Percentiles rank a stretch among this genome's conserved stretches.
Evolutionary conservation across 2,888 invertebrate species (phyloP).

Genomic region (Macrosoma leucophasiata): DNA sequence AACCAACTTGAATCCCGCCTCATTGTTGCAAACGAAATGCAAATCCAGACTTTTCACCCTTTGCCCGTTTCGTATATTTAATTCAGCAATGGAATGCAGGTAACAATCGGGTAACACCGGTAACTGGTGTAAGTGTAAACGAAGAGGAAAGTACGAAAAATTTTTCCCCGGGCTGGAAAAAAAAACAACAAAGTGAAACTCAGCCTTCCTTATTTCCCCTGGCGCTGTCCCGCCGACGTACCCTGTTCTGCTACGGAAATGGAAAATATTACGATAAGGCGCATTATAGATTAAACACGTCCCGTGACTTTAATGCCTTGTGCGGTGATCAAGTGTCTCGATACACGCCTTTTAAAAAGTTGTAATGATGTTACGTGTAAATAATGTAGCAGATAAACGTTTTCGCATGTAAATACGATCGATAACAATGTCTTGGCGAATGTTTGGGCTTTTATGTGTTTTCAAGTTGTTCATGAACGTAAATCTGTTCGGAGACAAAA

Average conservation of each 20-base stretch:
- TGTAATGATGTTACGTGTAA: conserved; percentile 48
- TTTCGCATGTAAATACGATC: too few relatives aligned
- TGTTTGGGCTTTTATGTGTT: too few relatives aligned
- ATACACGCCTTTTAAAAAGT: conserved; percentile 48
- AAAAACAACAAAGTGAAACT: conserved; percentile 72
- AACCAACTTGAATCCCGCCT: conserved; percentile 46
- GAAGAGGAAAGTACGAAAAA: conserved; percentile 67
- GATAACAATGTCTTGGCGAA: too few relatives aligned
- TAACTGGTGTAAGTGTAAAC: conserved; percentile 72
- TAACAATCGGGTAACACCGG: conserved; percentile 64
- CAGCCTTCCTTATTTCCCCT: conserved; percentile 74
- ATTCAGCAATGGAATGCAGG: conserved; percentile 59
- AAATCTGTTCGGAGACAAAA: too few relatives aligned
- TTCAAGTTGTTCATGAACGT: too few relatives aligned
- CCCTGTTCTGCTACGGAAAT: conserved; percentile 65
- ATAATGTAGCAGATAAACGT: too few relatives aligned
- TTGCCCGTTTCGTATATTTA: conserved; percentile 67
- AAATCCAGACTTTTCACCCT: conserved; percentile 71
- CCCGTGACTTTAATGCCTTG: conserved; percentile 56
- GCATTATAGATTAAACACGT: conserved; percentile 74
- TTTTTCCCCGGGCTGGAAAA: conserved; percentile 43
- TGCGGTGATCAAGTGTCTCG: conserved; percentile 52
- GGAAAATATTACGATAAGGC: conserved; percentile 76
- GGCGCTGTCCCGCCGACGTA: conserved; percentile 59
- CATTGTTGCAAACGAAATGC: conserved; percentile 66